Evolutionary conservation across 2,797 vertebrate genomes (phyloP), one percentile per base, ranked within the genome.

Genomic region (Dicrostonyx torquatus): DNA sequence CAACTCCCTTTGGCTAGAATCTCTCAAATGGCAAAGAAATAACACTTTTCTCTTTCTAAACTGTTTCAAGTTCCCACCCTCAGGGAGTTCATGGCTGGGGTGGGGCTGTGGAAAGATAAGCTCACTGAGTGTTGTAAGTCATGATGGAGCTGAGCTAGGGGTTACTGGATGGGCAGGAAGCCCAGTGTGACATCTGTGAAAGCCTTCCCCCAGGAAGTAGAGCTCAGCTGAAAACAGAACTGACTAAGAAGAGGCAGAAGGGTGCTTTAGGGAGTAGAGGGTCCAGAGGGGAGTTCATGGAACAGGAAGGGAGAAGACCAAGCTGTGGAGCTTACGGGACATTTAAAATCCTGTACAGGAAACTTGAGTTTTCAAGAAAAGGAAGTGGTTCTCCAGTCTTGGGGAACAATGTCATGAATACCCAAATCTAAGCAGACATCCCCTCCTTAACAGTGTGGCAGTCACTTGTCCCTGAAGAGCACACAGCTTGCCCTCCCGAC

Each of bases 351-450:
- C 82, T n/a, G 43, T 68, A 3, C 43, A n/a, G 31, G 15, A 22
- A 45, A 17, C 40, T 45, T 31, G 58, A 45, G 29, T 64, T 64
- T 13, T 80, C 31, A 64, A 34, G 60, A 43, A 43, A 82, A 60
- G 76, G 50, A 66, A 2, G 5, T 58, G 55, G 34, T 8, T 62
- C 53, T 43, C 48, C 18, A 24, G 29, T 8, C 60, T 45, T 55
- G 7, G 3, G 24, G 15, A 10, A 4, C 66, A 37, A 15, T 1
- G 43, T 34, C 2, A 1, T 6, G 4, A 40, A 43, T 0, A 34
- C 0, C 34, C 8, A 60, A 9, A 53, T n/a, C 24, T 40, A 43
- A 53, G 24, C 3, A 5, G 9, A 43, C 4, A 1, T 7, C 60
- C 50, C 48, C 58, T 31, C 60, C 26, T 17, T 2, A 0, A 26